Evolutionary conservation across 1,140 invertebrate species (phyloP), one percentile per base, ranked within the genome.

Genomic region (Trialeurodes vaporariorum): DNA sequence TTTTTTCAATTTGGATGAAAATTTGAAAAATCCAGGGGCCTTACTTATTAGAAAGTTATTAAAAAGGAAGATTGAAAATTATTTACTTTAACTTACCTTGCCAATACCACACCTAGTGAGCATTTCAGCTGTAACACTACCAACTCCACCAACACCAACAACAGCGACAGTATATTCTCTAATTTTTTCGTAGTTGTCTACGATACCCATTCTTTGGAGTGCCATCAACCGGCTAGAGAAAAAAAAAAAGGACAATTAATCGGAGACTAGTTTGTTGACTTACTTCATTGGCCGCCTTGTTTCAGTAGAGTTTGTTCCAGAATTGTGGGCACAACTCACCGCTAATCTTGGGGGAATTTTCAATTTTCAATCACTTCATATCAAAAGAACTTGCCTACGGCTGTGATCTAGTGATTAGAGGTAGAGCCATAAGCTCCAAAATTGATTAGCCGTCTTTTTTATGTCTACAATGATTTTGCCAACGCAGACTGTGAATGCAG

Each of bases 41-140:
- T n/a, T n/a, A n/a, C n/a, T n/a, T n/a, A n/a, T n/a, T n/a, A n/a
- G n/a, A n/a, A n/a, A n/a, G n/a, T n/a, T n/a, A n/a, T n/a, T n/a
- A n/a, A n/a, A n/a, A n/a, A n/a, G n/a, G n/a, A n/a, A n/a, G n/a
- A n/a, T n/a, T n/a, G n/a, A n/a, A n/a, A n/a, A n/a, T n/a, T n/a
- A n/a, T n/a, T n/a, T n/a, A n/a, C n/a, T n/a, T n/a, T n/a, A n/a
- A 67, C 68, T 77, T 79, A 93, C 89, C 82, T 98, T 98, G 72
- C 97, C 98, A 73, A 99, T 94, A 26, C 97, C 98, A 82, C 98
- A 99, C 71, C 98, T 85, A 23, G 92, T 93, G 26, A 99, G 82
- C 98, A 99, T 99, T 84, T 99, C 98, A 67, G 98, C 96, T 12
- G 98, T 96, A 1, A 99, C 98, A 82, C 94, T 97, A 22, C 98